phyloP scores from a whole-genome alignment of 2,113 vertebrate species.

The Rhizomys pruinosus region DNA sequence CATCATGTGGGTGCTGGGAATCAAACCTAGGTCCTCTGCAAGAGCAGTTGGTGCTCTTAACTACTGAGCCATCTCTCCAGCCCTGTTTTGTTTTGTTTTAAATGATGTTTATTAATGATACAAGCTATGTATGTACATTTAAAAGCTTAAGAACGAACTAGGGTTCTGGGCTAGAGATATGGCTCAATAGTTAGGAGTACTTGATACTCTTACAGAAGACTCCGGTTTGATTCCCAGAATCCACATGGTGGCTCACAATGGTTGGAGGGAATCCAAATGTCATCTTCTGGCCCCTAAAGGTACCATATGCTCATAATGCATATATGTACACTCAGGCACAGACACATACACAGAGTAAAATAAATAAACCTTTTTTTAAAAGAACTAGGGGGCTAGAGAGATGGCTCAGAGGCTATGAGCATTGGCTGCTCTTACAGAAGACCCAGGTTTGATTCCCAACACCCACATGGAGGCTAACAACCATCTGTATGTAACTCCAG shows the following conservation, averaged over 20 bases:
- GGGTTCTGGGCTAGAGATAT: background rate
- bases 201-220: background rate
- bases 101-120: conserved; percentile 8
- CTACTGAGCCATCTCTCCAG: background rate
- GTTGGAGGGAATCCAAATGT: background rate
- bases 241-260: background rate
- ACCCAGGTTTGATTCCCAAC: too few relatives aligned
- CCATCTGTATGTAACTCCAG: too few relatives aligned
- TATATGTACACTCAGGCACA: background rate
- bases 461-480: too few relatives aligned
- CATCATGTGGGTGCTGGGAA: background rate
- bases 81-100: background rate
- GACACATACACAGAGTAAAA: background rate
- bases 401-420: too few relatives aligned
- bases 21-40: background rate
- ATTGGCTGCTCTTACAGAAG: too few relatives aligned
- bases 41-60: background rate
- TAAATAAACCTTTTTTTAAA: background rate
- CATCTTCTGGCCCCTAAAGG: background rate
- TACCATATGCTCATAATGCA: too few relatives aligned
- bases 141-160: background rate
- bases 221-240: background rate
- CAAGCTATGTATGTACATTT: conserved; percentile 31
- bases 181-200: background rate
- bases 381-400: too few relatives aligned